Percentiles rank a stretch among this genome's conserved stretches.
Conservation (phyloP, 2,888 invertebrate genomes). For the Zootermopsis nevadensis region DNA sequence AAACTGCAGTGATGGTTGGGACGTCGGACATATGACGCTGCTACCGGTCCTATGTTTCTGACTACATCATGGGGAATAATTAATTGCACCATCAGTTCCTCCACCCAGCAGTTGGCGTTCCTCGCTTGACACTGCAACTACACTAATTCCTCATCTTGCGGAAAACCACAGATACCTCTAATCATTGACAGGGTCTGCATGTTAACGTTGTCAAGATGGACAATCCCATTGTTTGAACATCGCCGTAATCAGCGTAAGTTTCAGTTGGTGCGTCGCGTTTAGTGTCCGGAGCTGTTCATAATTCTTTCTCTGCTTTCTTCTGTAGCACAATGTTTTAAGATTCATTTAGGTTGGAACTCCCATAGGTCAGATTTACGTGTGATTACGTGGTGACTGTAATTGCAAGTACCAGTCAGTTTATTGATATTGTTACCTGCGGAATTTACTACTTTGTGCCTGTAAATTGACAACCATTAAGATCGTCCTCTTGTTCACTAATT, state of each 20-base stretch:
- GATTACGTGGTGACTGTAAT: too few species aligned
- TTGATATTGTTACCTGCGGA: too few species aligned
- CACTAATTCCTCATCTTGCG: background rate
- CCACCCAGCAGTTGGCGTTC: background rate
- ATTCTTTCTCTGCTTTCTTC: too few species aligned
- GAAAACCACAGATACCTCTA: background rate
- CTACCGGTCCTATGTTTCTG: background rate
- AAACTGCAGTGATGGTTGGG: background rate
- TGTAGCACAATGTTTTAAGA: too few species aligned
- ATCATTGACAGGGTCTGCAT: background rate
- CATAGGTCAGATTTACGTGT: too few species aligned
- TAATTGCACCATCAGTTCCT: background rate
- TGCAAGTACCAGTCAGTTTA: too few species aligned
- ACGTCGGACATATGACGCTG: background rate
- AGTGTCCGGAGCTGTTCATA: too few species aligned
- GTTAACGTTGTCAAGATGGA: background rate
- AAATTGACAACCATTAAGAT: too few species aligned
- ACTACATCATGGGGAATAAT: constrained; percentile 1
- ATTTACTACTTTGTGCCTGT: too few species aligned
- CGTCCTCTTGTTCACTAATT: too few species aligned
- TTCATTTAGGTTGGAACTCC: too few species aligned
- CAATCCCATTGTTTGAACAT: background rate
- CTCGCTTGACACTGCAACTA: background rate
- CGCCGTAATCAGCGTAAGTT: background rate
- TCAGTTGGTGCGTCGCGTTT: too few species aligned